Conservation (phyloP, 2,888 invertebrate genomes). For the Orthonevra nobilis region DNA sequence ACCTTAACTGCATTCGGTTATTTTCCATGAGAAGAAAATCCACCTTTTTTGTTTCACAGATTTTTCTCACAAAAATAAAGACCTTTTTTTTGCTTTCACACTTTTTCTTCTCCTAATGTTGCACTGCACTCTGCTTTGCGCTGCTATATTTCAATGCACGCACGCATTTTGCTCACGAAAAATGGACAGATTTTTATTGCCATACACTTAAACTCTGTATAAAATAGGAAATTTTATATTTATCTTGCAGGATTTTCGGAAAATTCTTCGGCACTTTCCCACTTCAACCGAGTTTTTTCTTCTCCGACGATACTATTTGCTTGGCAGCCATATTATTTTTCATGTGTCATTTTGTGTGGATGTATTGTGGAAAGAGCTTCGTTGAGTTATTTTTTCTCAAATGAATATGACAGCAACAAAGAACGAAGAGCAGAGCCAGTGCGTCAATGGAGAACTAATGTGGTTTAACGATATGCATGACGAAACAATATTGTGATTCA, state of each 20-base stretch:
- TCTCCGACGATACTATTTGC: constrained; percentile 67
- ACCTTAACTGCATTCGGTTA: constrained; percentile 37
- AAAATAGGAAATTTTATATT: constrained; percentile 12
- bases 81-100: constrained; percentile 34
- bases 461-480: no score
- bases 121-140: constrained; percentile 52
- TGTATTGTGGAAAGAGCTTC: constrained; percentile 18
- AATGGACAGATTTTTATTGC: not conserved
- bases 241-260: constrained; percentile 26
- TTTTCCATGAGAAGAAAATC: constrained; percentile 37
- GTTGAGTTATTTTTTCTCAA: constrained; percentile 15
- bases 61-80: constrained; percentile 40
- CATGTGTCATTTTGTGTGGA: constrained; percentile 49
- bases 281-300: constrained; percentile 52
- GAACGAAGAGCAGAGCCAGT: not conserved
- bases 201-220: constrained; percentile 29
- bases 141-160: constrained; percentile 23
- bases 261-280: constrained; percentile 68
- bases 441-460: not conserved
- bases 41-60: constrained; percentile 43
- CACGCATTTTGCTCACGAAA: constrained; percentile 14
- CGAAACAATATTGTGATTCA: no score
- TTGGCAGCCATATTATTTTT: constrained; percentile 71
- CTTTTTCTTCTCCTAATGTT: constrained; percentile 49
- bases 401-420: constrained; percentile 22